Evolutionary conservation across 2,797 vertebrate genomes (phyloP).

Genomic region (Falco columbarius): DNA sequence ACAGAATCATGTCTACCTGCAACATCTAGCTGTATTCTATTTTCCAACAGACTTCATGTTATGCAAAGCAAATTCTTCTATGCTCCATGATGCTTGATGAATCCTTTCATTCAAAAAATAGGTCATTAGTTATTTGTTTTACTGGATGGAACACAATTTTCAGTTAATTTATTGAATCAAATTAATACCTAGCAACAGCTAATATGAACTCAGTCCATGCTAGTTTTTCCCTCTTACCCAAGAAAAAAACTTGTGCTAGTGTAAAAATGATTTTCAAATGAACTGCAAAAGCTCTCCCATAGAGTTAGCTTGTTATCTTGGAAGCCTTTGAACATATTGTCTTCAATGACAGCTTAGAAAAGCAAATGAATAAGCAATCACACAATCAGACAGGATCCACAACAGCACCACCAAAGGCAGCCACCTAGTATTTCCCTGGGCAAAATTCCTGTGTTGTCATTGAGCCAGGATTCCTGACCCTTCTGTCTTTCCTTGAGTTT

Average conservation of each 20-base stretch:
- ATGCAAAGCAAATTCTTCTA: neutral
- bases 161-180: neutral
- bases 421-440: neutral
- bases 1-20: neutral
- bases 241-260: neutral
- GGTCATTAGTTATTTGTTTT: neutral
- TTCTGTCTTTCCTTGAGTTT: neutral
- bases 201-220: neutral
- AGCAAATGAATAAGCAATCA: slow-evolving; percentile 7
- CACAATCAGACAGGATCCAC: neutral
- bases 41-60: neutral
- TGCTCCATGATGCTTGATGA: neutral
- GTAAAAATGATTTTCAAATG: neutral
- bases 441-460: neutral
- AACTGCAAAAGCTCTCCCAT: neutral
- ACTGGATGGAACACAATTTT: neutral
- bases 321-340: slow-evolving; percentile 22
- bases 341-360: slow-evolving; percentile 1
- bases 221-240: neutral
- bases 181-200: neutral
- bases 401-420: slow-evolving; percentile 1
- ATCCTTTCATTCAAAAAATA: neutral
- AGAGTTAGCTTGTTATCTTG: neutral
- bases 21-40: neutral
- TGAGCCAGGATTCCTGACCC: neutral